Conservation (phyloP, 2,113 vertebrate species). For the Mugil cephalus region DNA sequence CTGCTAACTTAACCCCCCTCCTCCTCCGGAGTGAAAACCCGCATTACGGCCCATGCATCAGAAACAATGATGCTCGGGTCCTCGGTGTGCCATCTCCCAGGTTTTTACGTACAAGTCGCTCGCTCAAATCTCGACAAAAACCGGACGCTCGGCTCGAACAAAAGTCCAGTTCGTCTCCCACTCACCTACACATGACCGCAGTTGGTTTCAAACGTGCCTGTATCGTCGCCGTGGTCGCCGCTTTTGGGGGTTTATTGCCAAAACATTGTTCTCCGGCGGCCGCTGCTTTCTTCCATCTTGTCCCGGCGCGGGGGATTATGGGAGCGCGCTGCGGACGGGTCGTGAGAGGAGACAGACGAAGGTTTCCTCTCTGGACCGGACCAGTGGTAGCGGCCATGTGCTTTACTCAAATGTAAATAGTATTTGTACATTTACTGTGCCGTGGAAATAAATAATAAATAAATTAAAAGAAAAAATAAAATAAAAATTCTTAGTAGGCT, state of each 20-base stretch:
- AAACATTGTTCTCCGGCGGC: slow-evolving; percentile 87
- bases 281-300: slow-evolving; percentile 88
- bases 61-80: slow-evolving; percentile 86
- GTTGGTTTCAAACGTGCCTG: slow-evolving; percentile 66
- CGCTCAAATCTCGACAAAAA: slow-evolving; percentile 51
- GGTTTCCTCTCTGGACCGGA: slow-evolving; percentile 8
- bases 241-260: slow-evolving; percentile 82
- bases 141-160: background rate
- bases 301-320: slow-evolving; percentile 87
- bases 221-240: slow-evolving; percentile 62
- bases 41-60: slow-evolving; percentile 80
- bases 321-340: slow-evolving; percentile 85
- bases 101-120: slow-evolving; percentile 42
- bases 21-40: slow-evolving; percentile 69
- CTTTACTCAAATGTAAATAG: slow-evolving; percentile 1
- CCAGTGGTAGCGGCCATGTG: no score
- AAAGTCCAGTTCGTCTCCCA: background rate
- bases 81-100: slow-evolving; percentile 64
- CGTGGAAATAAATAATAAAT: no score
- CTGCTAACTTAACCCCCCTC: slow-evolving; percentile 19
- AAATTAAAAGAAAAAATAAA: no score
- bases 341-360: slow-evolving; percentile 86
- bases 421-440: no score
- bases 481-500: no score
- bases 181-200: slow-evolving; percentile 85